Conservation (phyloP, 2,113 vertebrate species). For the Glaucidium brasilianum region DNA sequence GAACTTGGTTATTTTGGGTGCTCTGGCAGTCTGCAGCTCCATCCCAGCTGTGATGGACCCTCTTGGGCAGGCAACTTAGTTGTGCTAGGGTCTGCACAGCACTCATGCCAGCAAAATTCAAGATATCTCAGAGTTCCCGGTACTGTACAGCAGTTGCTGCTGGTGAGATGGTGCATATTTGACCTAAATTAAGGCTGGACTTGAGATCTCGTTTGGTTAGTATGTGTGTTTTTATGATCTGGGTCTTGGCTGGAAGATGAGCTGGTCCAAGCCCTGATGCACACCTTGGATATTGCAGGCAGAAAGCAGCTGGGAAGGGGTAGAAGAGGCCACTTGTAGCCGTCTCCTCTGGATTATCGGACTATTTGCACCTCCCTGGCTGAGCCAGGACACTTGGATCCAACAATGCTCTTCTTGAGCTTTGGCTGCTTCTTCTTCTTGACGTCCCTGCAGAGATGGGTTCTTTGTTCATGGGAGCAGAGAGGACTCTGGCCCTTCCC, state of each 20-base stretch:
- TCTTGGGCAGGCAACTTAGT: not conserved
- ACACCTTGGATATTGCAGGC: not conserved
- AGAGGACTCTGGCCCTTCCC: not conserved
- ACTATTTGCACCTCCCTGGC: not conserved
- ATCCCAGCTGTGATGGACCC: not conserved
- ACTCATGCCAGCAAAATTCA: fast-evolving
- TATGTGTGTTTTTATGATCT: not conserved
- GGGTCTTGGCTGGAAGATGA: not conserved
- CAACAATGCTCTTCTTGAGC: not conserved
- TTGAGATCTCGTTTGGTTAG: not conserved
- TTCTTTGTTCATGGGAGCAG: fast-evolving
- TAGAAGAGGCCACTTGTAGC: not conserved
- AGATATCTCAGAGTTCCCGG: not conserved
- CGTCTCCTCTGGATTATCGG: not conserved
- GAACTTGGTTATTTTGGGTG: not conserved
- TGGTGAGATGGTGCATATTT: not conserved
- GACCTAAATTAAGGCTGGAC: not conserved
- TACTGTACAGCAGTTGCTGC: not conserved
- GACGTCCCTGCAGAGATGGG: not conserved
- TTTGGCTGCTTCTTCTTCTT: not conserved
- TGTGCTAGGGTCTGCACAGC: not conserved
- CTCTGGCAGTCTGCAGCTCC: not conserved
- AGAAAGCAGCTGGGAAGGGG: not conserved
- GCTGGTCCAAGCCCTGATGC: fast-evolving
- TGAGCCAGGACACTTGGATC: not conserved